Evolutionary conservation across 2,797 vertebrate species (phyloP).

Genomic region (Crax fasciolata): DNA sequence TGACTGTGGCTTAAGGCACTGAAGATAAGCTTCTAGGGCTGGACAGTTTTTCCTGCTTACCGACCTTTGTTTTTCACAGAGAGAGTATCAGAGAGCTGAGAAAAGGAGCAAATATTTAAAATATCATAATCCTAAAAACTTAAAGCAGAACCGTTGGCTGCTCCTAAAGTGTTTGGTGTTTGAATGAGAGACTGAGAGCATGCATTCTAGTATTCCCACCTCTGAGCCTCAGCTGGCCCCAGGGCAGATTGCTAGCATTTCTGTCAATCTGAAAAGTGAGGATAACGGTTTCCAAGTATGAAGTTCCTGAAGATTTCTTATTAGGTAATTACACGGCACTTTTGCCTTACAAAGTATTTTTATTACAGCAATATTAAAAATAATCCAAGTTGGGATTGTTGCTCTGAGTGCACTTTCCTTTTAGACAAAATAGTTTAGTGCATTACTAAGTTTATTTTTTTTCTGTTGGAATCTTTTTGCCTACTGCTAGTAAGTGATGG

Average conservation of each 20-base stretch:
- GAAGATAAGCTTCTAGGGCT: background rate
- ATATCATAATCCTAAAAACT: background rate
- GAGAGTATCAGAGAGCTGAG: background rate
- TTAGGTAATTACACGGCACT: background rate
- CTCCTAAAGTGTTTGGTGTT: background rate
- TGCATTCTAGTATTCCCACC: background rate
- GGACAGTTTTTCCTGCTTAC: background rate
- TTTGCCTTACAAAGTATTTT: background rate
- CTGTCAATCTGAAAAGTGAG: background rate
- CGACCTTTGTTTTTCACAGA: background rate
- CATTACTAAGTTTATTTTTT: background rate
- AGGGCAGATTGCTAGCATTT: background rate
- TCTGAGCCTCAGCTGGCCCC: background rate
- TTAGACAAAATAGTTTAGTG: background rate
- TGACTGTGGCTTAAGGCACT: background rate
- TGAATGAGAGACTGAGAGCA: background rate
- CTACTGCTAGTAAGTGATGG: background rate
- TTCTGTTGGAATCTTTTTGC: background rate
- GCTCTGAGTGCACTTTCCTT: background rate
- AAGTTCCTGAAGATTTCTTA: background rate
- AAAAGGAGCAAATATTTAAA: background rate
- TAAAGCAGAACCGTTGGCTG: background rate
- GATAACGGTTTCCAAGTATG: background rate
- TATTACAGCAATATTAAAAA: background rate
- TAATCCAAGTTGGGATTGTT: background rate